Base-by-base conservation (phyloP, 2,113 vertebrate genomes). In the Barbus barbus region DNA sequence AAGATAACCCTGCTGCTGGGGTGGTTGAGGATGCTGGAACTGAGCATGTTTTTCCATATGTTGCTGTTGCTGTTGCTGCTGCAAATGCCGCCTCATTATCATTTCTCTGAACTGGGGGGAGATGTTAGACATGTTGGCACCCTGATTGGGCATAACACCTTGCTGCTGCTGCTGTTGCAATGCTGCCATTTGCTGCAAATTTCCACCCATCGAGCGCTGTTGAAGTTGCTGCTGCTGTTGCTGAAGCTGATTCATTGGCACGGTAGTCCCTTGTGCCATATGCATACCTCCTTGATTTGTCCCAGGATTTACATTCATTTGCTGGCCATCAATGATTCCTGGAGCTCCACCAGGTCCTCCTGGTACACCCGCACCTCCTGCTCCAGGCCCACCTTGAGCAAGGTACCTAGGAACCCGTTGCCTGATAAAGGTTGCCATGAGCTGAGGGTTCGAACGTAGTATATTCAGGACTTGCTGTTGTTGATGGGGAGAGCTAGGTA, bases 391-490 rank as follows among this genome's bases (percentile, higher is more conserved):
- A 4, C 89, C 92, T 26, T 95, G 95, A 0, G 94, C 95, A 0
- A 95, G 95, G 1, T 99, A 99, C 89, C 96, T 95, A 89, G 97
- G 96, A 0, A 90, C 96, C 83, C 98, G 94, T 90, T 99, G 97
- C 87, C 97, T 98, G 89, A 99, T 98, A 89, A 99, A 99, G 5
- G 98, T 97, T 0, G 98, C 97, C 95, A 99, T 95, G 36, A 99
- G 95, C 76, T 97, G 96, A 36, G 98, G 98, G 88, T 98, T 99
- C 92, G 97, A 96, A 22, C 98, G 97, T 56, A 99, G 95, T 90
- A 99, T 99, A 92, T 96, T 97, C 77, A 95, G 92, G 53, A 95
- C 94, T 90, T 99, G 98, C 90, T 99, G 97, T 93, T 99, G 98
- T 89, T 99, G 97, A 71, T 95, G 87, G 0, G 91, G 91, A 0